Evolutionary conservation across 30 jellyfish, hydroid and myxozoan species (phyloP).

Genomic region (Sanderia malayensis): DNA sequence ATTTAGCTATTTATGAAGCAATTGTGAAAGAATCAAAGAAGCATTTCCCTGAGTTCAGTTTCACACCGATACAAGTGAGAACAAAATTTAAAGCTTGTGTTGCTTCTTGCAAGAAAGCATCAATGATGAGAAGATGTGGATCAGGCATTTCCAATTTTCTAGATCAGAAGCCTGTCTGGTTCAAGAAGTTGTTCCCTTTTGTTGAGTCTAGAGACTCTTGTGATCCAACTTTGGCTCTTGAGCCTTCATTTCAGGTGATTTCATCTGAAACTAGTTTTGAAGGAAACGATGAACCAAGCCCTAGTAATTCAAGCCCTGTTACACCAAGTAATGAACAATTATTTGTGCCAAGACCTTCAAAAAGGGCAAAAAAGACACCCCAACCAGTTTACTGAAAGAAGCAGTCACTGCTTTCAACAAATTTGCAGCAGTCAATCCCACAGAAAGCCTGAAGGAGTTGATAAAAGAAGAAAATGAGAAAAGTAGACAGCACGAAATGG

Average conservation of each 20-base stretch:
- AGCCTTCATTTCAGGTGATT: conserved; percentile 2
- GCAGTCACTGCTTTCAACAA: conserved; percentile 1
- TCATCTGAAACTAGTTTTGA: conserved; percentile 59
- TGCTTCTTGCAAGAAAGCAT: neutral
- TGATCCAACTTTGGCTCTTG: neutral
- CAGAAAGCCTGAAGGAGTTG: conserved; percentile 1
- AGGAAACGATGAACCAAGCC: conserved; percentile 41
- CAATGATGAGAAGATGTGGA: conserved; percentile 1
- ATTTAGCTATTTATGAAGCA: neutral
- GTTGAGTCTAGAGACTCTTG: conserved; percentile 3
- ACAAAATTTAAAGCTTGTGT: conserved; percentile 1
- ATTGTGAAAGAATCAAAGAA: neutral
- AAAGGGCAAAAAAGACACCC: conserved; percentile 4
- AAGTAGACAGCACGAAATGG: neutral
- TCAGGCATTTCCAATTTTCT: neutral
- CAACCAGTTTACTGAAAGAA: neutral
- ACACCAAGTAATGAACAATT: neutral
- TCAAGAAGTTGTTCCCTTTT: too few species aligned
- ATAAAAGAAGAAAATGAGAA: neutral
- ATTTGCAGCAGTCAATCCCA: neutral
- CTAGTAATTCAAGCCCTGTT: neutral
- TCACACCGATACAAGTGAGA: neutral
- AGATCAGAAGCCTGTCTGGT: conserved; percentile 1
- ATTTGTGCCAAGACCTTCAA: neutral
- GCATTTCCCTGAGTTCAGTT: neutral